These are phyloP conservation scores for Atethmia centrago DNA, from an alignment of 2,888 invertebrate genomes.

Conservation along the genomic window DNA sequence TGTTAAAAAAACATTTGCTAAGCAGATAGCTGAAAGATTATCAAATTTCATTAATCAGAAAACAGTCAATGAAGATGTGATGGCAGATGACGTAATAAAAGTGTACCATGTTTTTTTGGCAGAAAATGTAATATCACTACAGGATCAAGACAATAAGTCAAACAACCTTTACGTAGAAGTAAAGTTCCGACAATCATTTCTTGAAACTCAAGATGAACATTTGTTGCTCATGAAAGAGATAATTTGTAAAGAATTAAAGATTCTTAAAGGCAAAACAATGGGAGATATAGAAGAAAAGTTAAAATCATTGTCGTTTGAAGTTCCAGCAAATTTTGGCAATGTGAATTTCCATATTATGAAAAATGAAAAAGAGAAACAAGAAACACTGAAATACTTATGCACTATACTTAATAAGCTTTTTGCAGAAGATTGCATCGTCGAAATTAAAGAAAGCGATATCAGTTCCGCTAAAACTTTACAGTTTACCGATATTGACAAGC, in stretches of 20 bases:
- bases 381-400: slow-evolving; percentile 22
- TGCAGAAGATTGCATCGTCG: slow-evolving; percentile 17
- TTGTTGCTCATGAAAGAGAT: slow-evolving; percentile 30
- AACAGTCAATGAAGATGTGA: slow-evolving; percentile 28
- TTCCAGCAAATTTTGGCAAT: slow-evolving; percentile 48
- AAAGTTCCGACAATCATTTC: slow-evolving; percentile 31
- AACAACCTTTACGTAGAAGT: not conserved
- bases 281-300: not conserved
- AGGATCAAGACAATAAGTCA: not conserved
- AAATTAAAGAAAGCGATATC: slow-evolving; percentile 36
- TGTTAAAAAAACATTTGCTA: slow-evolving; percentile 26
- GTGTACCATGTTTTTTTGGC: slow-evolving; percentile 48
- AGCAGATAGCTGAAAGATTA: slow-evolving; percentile 36
- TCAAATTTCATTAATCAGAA: slow-evolving; percentile 28
- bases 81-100: slow-evolving; percentile 42
- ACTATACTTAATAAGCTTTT: slow-evolving; percentile 32
- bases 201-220: slow-evolving; percentile 20
- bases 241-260: slow-evolving; percentile 24
- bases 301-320: slow-evolving; percentile 37
- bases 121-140: slow-evolving; percentile 26
- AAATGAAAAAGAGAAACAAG: slow-evolving; percentile 19
- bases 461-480: not conserved
- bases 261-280: not conserved
- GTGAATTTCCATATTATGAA: not conserved
- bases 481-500: slow-evolving; percentile 32